Evolutionary conservation across 2,797 vertebrate species (phyloP).

Genomic region (Galago senegalensis): DNA sequence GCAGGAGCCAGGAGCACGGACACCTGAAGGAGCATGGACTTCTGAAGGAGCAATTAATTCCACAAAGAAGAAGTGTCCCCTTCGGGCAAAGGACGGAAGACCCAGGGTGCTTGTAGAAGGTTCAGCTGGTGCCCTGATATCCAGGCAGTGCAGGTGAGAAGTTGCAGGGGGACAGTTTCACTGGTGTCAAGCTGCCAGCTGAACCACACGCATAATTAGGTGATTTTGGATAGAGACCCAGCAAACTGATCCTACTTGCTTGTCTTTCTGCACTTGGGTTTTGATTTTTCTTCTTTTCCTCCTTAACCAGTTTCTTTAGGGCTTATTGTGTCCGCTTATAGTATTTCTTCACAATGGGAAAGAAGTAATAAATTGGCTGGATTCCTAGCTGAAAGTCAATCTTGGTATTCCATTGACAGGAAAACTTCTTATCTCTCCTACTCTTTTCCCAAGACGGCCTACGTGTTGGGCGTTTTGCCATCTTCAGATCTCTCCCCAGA

Average conservation of each 20-base stretch:
- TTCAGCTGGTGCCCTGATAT: neutral
- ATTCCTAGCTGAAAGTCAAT: constrained; percentile 60
- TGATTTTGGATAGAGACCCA: constrained; percentile 69
- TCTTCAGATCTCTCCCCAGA: constrained; percentile 67
- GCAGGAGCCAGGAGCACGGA: neutral
- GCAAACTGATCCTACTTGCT: constrained; percentile 46
- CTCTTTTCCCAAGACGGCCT: constrained; percentile 53
- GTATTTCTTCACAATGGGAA: constrained; percentile 68
- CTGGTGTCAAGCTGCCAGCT: constrained; percentile 30
- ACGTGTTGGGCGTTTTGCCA: constrained; percentile 52
- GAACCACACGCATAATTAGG: neutral
- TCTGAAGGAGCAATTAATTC: neutral
- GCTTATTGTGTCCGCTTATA: constrained; percentile 3
- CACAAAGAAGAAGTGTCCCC: neutral
- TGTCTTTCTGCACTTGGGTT: neutral
- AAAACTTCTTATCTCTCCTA: constrained; percentile 56
- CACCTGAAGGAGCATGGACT: neutral
- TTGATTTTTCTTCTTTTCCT: neutral
- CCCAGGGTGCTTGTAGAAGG: neutral
- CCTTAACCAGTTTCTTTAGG: constrained; percentile 44
- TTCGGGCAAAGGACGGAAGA: constrained; percentile 22
- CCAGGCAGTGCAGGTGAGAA: neutral
- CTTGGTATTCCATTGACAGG: constrained; percentile 62
- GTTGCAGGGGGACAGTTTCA: neutral
- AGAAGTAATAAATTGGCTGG: neutral